Percentiles rank a stretch among this genome's conserved stretches.
These are phyloP conservation scores for Amphiprion percula DNA, from an alignment of 2,113 vertebrate genomes.

Conservation along the genomic window DNA sequence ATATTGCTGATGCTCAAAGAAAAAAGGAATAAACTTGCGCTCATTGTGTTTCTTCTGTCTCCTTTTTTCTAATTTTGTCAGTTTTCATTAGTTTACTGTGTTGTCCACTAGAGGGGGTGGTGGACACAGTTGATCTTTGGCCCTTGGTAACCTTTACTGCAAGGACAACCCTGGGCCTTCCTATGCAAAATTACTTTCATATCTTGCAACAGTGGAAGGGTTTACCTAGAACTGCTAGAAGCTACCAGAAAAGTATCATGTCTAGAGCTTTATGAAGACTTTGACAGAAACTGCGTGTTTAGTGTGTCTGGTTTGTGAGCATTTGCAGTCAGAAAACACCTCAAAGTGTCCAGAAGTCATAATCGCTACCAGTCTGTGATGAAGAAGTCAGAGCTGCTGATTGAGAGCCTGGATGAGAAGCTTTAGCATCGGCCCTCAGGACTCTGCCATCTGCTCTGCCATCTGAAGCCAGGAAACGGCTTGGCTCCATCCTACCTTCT, in stretches of 20 bases:
- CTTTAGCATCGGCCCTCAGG: conserved; percentile 40
- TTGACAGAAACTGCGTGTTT: background rate
- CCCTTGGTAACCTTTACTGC: conserved; percentile 34
- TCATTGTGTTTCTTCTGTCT: background rate
- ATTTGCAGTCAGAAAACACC: conserved; percentile 12
- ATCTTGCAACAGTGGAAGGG: background rate
- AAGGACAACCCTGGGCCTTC: background rate
- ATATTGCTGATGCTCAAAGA: conserved; percentile 21
- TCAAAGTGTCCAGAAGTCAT: background rate
- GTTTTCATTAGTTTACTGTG: background rate
- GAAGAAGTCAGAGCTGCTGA: conserved; percentile 30
- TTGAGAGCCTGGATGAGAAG: conserved; percentile 46
- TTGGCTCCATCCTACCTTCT: conserved; percentile 50
- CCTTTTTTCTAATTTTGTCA: background rate
- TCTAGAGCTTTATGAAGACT: background rate
- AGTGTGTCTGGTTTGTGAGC: background rate
- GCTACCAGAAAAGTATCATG: background rate
- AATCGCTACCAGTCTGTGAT: conserved; percentile 17
- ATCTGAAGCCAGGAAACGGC: conserved; percentile 76
- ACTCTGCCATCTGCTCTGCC: conserved; percentile 80
- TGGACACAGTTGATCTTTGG: conserved; percentile 56
- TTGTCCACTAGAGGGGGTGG: conserved; percentile 66
- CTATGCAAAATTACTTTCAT: background rate
- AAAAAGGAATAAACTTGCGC: conserved; percentile 16
- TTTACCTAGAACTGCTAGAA: background rate